Conservation (phyloP, 2,113 vertebrate genomes). For the Pseudopodoces humilis region DNA sequence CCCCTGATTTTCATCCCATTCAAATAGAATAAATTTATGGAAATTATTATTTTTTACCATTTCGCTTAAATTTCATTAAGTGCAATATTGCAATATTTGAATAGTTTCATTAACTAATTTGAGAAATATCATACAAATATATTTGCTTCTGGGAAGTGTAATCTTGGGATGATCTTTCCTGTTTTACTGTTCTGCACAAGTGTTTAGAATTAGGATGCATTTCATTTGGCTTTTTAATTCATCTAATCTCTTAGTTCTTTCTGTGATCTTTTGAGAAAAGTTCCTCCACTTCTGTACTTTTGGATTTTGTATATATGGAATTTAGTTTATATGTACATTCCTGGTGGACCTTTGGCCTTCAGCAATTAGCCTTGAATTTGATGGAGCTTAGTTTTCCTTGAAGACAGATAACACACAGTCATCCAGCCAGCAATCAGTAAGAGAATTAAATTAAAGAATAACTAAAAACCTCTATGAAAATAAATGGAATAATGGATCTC, state of each 20-base stretch:
- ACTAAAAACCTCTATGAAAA: neutral
- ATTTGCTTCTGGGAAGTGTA: neutral
- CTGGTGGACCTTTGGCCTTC: neutral
- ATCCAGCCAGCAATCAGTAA: neutral
- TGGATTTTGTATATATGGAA: rapidly evolving
- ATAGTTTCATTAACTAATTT: neutral
- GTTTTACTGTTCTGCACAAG: neutral
- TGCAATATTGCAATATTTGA: neutral
- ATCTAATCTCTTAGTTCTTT: neutral
- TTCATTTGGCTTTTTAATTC: neutral
- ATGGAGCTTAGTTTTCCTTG: neutral
- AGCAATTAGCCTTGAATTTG: neutral
- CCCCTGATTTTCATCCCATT: neutral
- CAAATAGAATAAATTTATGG: neutral
- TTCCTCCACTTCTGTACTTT: neutral
- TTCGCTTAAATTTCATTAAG: neutral
- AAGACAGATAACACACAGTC: neutral
- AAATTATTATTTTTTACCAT: neutral
- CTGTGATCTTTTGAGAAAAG: neutral
- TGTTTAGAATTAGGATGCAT: neutral
- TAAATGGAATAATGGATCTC: neutral
- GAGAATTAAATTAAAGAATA: neutral
- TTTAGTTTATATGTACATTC: neutral
- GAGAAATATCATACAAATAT: neutral
- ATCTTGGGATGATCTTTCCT: neutral